These are phyloP conservation scores for Venusia cambrica DNA, from an alignment of 2,888 invertebrate species.

Conservation along the genomic window DNA sequence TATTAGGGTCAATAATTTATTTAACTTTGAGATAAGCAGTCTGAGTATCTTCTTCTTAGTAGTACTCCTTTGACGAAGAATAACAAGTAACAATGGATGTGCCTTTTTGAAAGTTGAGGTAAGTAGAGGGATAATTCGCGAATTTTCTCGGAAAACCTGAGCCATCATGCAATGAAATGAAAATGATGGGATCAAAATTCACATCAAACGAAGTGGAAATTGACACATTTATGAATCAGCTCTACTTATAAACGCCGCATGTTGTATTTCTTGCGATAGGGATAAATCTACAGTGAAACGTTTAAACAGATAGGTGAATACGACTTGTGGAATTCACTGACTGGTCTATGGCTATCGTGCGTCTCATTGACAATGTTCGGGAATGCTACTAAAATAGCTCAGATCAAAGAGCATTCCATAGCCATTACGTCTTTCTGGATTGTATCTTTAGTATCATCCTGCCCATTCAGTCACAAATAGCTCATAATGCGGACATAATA, in stretches of 20 bases:
- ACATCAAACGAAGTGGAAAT: constrained; percentile 29
- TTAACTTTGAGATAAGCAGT: constrained; percentile 2
- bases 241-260: constrained; percentile 21
- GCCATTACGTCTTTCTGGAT: constrained; percentile 11
- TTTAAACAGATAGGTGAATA: too few relatives aligned
- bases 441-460: constrained; percentile 12
- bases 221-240: constrained; percentile 33
- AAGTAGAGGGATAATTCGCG: constrained; percentile 22
- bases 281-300: background rate
- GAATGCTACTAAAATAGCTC: too few relatives aligned
- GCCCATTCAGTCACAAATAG: constrained; percentile 13
- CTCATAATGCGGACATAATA: constrained; percentile 20
- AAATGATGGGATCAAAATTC: constrained; percentile 30
- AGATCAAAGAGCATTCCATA: constrained; percentile 27
- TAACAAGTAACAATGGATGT: too few relatives aligned
- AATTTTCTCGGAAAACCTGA: constrained; percentile 30
- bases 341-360: too few relatives aligned
- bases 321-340: too few relatives aligned
- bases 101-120: too few relatives aligned
- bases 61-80: too few relatives aligned
- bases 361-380: too few relatives aligned
- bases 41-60: background rate
- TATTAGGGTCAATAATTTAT: constrained; percentile 9
- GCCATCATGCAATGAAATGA: constrained; percentile 36
- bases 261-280: background rate